Base-by-base conservation (phyloP, 2,797 vertebrate genomes). In the Catamblyrhynchus diadema region DNA sequence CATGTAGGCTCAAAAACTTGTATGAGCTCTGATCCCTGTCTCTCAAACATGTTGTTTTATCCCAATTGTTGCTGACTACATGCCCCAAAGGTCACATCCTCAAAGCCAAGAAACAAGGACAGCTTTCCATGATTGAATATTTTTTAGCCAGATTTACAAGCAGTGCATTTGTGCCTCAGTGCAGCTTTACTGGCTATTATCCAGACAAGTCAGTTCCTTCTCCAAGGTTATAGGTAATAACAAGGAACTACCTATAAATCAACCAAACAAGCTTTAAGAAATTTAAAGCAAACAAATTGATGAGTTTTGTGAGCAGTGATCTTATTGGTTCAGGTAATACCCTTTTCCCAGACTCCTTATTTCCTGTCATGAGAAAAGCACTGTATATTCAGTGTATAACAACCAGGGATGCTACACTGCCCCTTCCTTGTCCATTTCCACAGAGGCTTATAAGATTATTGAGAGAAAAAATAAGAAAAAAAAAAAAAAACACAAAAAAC, bases 161-260 rank as follows among this genome's bases (percentile, higher is more conserved):
- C 51, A 73, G 19, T 17, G n/a, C 8, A 24, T 47, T 67, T 78
- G 59, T 87, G 44, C 32, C 87, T 89, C 57, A 28, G 48, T 10
- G 37, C 23, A 86, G 64, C 47, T 87, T 89, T 79, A 91, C 56
- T 67, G 81, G 65, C 73, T 28, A 23, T 50, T 56, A 67, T 37
- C 33, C 6, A 15, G 57, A 47, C 59, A 73, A 94, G 85, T 30
- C 53, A 56, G 35, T 87, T 87, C 27, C 74, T 90, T 59, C 84
- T 94, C 61, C 77, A 59, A 86, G 59, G 59, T 56, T 88, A 69
- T 3, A 81, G 67, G n/a, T 48, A 88, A 91, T 72, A 88, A 82
- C n/a, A 86, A 89, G 62, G 16, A 91, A 41, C 53, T 65, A 65
- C 33, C 53, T 62, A 90, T 88, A 94, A 94, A 92, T 94, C 86